Evolutionary conservation across 1,140 invertebrate genomes (phyloP).

Genomic region (Sitodiplosis mosellana): DNA sequence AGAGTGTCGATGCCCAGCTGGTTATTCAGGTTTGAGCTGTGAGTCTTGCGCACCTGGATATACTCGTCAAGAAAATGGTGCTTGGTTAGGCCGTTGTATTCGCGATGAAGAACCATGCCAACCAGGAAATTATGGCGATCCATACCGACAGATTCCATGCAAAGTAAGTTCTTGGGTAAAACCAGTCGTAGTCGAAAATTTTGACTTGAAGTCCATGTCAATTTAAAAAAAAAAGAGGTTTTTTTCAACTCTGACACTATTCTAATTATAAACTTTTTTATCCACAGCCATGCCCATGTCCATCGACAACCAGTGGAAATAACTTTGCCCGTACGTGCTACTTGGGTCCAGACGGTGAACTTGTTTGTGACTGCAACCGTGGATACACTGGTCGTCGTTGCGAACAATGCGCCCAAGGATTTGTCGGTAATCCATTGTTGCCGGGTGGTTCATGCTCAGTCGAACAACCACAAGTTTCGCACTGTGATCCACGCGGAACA

Average conservation of each 20-base stretch:
- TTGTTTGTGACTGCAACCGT: slow-evolving; percentile 67
- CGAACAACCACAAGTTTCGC: slow-evolving; percentile 11
- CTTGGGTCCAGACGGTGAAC: slow-evolving; percentile 53
- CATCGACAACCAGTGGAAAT: slow-evolving; percentile 47
- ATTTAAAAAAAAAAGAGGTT: no score
- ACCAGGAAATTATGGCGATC: slow-evolving; percentile 75
- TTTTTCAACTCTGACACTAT: no score
- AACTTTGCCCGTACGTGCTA: slow-evolving; percentile 65
- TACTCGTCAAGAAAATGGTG: slow-evolving; percentile 45
- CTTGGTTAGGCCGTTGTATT: slow-evolving; percentile 64
- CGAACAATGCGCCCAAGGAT: slow-evolving; percentile 56
- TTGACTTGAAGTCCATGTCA: no score
- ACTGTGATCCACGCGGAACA: slow-evolving; percentile 47
- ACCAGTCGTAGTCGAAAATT: no score
- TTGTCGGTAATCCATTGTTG: slow-evolving; percentile 54
- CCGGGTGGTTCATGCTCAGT: slow-evolving; percentile 42
- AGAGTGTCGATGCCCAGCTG: slow-evolving; percentile 74
- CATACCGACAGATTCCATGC: slow-evolving; percentile 58
- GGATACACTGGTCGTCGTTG: slow-evolving; percentile 76
- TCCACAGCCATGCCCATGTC: slow-evolving; percentile 64
- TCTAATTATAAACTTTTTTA: background rate
- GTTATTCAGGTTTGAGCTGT: slow-evolving; percentile 73
- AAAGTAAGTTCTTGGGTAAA: slow-evolving; percentile 15
- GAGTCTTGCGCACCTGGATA: slow-evolving; percentile 60
- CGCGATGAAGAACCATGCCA: slow-evolving; percentile 41